These are phyloP conservation scores for Bujurquina vittata DNA, from an alignment of 2,113 vertebrate genomes.

Conservation along the genomic window DNA sequence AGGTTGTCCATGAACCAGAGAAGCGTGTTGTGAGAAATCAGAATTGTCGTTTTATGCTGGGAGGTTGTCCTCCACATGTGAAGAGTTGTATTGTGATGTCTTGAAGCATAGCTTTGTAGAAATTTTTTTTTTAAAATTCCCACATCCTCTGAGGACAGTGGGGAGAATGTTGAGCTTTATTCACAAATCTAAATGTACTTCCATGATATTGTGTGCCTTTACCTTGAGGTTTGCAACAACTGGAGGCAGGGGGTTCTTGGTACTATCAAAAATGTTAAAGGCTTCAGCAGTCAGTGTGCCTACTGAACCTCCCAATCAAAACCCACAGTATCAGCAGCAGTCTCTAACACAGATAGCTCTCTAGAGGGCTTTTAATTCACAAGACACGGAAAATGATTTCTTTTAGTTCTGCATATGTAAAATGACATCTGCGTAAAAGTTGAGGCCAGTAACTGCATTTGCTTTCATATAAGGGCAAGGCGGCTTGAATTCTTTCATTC, in stretches of 20 bases:
- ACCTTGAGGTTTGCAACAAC: background rate
- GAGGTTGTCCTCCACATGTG: background rate
- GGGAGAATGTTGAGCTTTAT: background rate
- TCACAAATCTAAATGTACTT: background rate
- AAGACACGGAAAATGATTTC: background rate
- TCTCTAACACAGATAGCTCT: background rate
- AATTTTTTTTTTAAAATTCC: too few species aligned
- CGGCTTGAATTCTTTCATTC: constrained; percentile 1
- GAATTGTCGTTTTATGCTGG: background rate
- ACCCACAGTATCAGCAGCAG: background rate
- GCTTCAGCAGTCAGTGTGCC: background rate
- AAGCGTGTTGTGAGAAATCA: background rate
- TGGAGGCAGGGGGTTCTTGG: background rate
- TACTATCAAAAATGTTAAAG: background rate
- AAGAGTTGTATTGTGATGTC: background rate
- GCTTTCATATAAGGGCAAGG: background rate
- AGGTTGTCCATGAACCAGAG: background rate
- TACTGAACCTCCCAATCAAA: background rate
- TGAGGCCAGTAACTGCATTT: background rate
- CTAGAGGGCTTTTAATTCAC: background rate
- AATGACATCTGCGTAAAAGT: background rate
- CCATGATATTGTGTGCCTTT: background rate
- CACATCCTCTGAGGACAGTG: background rate
- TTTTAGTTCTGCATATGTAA: background rate
- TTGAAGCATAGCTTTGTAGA: background rate